Evolutionary conservation across 2,888 invertebrate genomes (phyloP).

Genomic region (Metacarcinus magister): DNA sequence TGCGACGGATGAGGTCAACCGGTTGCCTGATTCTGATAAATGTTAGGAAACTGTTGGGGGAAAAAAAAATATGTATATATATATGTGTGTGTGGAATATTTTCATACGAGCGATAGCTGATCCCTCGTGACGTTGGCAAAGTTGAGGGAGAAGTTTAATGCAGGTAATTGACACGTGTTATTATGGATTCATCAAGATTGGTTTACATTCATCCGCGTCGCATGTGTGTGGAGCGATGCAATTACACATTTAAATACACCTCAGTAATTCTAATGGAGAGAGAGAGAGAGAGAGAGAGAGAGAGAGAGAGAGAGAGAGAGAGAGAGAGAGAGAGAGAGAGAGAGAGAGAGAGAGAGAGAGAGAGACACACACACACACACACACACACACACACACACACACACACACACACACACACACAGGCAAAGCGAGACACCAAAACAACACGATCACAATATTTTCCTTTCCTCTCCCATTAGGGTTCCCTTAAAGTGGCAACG

Average conservation of each 20-base stretch:
- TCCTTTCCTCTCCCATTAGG: not conserved
- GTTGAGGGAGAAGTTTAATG: not conserved
- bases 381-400: conserved; percentile 8
- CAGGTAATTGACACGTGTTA: not conserved
- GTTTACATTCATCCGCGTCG: not conserved
- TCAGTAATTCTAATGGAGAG: too few relatives aligned
- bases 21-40: not conserved
- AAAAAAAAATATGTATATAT: not conserved
- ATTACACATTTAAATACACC: too few relatives aligned
- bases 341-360: conserved; percentile 26
- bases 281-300: not conserved
- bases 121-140: not conserved
- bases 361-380: not conserved
- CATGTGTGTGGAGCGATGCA: not conserved
- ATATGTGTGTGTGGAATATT: not conserved
- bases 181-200: not conserved
- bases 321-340: conserved; percentile 26
- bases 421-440: not conserved
- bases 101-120: not conserved
- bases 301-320: conserved; percentile 26
- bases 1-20: not conserved
- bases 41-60: not conserved
- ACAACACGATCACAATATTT: not conserved
- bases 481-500: not conserved
- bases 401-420: not conserved